Base-by-base conservation (phyloP, 2,888 invertebrate genomes). In the Machimus atricapillus region DNA sequence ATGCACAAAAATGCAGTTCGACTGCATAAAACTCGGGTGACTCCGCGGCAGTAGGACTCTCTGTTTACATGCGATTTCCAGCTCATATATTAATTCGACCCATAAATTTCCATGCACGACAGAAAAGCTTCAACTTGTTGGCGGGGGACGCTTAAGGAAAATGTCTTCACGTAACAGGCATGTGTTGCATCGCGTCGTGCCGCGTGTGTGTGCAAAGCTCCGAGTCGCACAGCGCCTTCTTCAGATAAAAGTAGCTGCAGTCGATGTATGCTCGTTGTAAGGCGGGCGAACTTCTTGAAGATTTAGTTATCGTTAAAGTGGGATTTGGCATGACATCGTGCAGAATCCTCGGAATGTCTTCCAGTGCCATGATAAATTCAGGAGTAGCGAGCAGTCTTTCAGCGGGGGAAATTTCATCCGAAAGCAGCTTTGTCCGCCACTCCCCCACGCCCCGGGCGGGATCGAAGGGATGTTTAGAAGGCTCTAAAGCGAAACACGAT, bases 101-200 rank as follows among this genome's bases (percentile, higher is more conserved):
- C 79, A 79, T 79, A 43, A 79, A 79, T 79, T 79, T 79, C 40
- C 16, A 79, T 79, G 79, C 23, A 43, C 23, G 79, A 79, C 79
- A 46, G 43, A 14, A 79, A 27, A 46, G 79, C 79, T 79, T 46
- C 23, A 79, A 79, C 79, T 46, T 79, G 79, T 79, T 79, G 79
- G 79, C 79, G 14, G 9, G 27, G 46, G 43, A 52, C 52, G 19
- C 46, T 40, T 23, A 46, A 27, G 77, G 79, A 52, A 79, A 79
- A 79, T 43, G 46, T 46, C 31, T 79, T 79, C 52, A 43, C 31
- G 52, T 31, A 46, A 16, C 46, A 31, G 16, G 79, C 52, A 79
- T 52, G 79, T 79, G 79, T 79, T 52, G 79, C 79, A 79, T 79
- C 79, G 23, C 46, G 7, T 34, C 34, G 7, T 3, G 19, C 43